Evolutionary conservation across 2,113 vertebrate species (phyloP).

Genomic region (cattle (Bos taurus)): ARS-UCD2.0 NC_037330.1:21735001-21735500

Average conservation of each 20-base stretch:
- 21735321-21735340: fast-evolving
- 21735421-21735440: neutral
- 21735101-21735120: neutral
- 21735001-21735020: neutral
- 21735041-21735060: neutral
- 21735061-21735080: slow-evolving; percentile 10
- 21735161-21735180: neutral
- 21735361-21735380: neutral
- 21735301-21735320: neutral
- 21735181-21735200: neutral
- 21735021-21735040: neutral
- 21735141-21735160: neutral
- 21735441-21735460: neutral
- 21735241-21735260: neutral
- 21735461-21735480: neutral
- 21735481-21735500: neutral
- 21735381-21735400: neutral
- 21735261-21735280: neutral
- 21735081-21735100: neutral
- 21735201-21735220: neutral
- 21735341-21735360: neutral
- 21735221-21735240: neutral
- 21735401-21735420: neutral
- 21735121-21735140: neutral
- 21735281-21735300: neutral